These are phyloP conservation scores for Morinoia aosen DNA, from an alignment of 2,888 invertebrate genomes.

Conservation along the genomic window DNA sequence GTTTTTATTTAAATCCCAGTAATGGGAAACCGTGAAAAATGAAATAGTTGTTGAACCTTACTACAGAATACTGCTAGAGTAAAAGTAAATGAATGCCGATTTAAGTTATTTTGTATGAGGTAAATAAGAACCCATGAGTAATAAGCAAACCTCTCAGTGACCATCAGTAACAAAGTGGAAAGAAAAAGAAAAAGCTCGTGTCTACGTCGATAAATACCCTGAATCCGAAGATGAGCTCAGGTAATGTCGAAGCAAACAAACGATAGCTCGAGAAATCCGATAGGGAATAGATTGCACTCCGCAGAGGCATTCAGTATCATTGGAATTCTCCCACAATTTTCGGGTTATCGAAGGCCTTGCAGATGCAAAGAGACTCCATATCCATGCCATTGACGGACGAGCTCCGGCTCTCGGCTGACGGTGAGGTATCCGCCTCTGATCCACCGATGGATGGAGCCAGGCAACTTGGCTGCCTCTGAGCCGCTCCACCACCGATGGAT, in stretches of 20 bases:
- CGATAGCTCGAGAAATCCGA: background rate
- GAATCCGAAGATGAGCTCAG: background rate
- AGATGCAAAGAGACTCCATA: conserved; percentile 6
- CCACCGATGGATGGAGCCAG: background rate
- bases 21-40: background rate
- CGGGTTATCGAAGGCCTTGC: background rate
- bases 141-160: background rate
- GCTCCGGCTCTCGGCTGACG: background rate
- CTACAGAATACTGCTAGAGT: background rate
- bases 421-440: conserved; percentile 40
- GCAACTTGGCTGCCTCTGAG: background rate
- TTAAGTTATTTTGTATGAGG: background rate
- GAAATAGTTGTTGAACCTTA: background rate
- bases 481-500: no score
- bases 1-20: background rate
- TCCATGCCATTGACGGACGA: conserved; percentile 18
- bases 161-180: no score
- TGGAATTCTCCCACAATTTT: conserved; percentile 4
- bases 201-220: background rate
- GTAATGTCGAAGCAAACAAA: background rate
- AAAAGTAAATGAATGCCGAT: background rate
- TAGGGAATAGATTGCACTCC: background rate
- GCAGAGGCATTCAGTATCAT: conserved; percentile 2
- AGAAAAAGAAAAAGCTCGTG: background rate
- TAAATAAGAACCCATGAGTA: background rate